A percentile compares a stretch with the other conserved stretches of the same genome.
Conservation (phyloP, 37 sponge, comb jelly and placozoan genomes). For the Haliclona indistincta region DNA sequence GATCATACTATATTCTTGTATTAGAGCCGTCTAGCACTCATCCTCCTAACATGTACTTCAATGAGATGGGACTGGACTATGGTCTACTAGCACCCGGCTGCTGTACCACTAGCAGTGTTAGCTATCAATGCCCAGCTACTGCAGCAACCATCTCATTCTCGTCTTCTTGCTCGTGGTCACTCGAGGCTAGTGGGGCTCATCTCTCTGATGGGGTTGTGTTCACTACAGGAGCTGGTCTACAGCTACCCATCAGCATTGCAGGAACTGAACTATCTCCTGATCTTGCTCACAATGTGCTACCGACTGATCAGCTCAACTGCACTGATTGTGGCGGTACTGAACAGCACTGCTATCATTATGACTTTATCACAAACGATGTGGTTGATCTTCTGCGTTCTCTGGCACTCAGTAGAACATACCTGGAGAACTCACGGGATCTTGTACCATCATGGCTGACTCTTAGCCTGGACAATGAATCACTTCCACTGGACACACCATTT, state of each 20-base stretch:
- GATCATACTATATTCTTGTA: not conserved
- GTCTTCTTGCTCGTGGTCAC: slow-evolving; percentile 3
- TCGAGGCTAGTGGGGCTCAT: not conserved
- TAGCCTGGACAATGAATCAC: not conserved
- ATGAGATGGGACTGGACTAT: too few species aligned
- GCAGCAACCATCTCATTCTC: not conserved
- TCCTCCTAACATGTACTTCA: not conserved
- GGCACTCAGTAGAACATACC: not conserved
- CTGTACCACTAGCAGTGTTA: not conserved
- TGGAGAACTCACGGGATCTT: not conserved
- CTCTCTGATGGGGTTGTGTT: slow-evolving; percentile 1
- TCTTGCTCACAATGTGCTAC: not conserved
- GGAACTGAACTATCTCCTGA: not conserved
- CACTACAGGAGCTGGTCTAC: not conserved
- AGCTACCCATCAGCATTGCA: not conserved
- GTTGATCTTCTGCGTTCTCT: not conserved
- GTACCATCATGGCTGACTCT: slow-evolving; percentile 1
- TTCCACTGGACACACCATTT: not conserved
- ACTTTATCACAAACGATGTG: not conserved
- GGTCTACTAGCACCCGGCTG: slow-evolving; percentile 1
- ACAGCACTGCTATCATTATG: not conserved
- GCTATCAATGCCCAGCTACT: not conserved
- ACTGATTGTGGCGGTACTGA: not conserved
- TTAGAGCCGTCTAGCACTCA: not conserved
- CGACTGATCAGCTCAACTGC: not conserved